Evolutionary conservation across 2,797 vertebrate species (phyloP), one percentile per base, ranked within the genome.

Genomic region (Pogoniulus pusillus): DNA sequence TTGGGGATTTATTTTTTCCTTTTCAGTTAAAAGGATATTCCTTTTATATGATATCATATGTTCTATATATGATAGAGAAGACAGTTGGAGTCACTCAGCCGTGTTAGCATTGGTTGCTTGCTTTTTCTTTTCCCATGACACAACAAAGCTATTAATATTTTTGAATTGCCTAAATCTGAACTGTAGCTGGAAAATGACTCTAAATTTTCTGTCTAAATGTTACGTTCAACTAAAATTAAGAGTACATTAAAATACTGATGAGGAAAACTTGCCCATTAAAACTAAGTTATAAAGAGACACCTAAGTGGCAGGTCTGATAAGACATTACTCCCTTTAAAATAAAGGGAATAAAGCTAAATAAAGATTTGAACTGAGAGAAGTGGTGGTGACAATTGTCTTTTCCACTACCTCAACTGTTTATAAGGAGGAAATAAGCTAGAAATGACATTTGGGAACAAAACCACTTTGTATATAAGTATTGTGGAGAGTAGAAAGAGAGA

Each of bases 11-110:
- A 29, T 71, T 87, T 90, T 79, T 83, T 75, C 54, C 35, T 82
- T 81, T 91, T 82, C 64, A 83, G 58, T 54, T 68, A 82, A 85
- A 93, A 89, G 57, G 86, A 87, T 95, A 86, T 90, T 64, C 82
- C 43, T 82, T 85, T 83, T 60, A 53, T 49, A 60, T 73, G 72
- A 37, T 87, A 83, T 80, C 69, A 92, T 43, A 71, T 79, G 84
- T 79, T 65, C 59, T 87, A n/a, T 57, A 64, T 43, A 62, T 74
- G n/a, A 91, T 19, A 93, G 70, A 77, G 29, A 30, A 75, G 80
- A 78, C 51, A 65, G 26, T 37, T 10, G 2, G 32, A 80, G 26
- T 92, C 71, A 88, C 51, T 86, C 64, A 83, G 73, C 32, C 35
- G 69, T 17, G 47, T 63, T 65, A 79, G 55, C 66, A 72, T 24